Conservation (phyloP, 1,140 invertebrate genomes). For the Cecropterus lyciades region DNA sequence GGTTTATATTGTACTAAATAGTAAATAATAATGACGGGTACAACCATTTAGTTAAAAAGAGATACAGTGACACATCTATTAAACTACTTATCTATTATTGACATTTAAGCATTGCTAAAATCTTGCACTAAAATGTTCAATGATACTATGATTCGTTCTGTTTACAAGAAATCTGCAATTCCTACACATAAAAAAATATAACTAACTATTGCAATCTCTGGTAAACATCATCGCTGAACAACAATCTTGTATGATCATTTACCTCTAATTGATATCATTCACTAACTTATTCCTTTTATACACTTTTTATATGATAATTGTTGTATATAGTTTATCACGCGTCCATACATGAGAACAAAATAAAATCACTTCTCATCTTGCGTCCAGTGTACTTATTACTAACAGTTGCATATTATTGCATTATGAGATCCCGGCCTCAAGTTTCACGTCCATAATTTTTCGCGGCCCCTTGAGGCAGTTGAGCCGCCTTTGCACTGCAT, state of each 20-base stretch:
- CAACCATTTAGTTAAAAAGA: slow-evolving; percentile 47
- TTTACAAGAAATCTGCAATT: slow-evolving; percentile 49
- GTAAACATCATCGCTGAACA: slow-evolving; percentile 70
- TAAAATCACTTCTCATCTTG: slow-evolving; percentile 81
- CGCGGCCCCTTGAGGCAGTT: slow-evolving; percentile 75
- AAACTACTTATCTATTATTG: slow-evolving; percentile 45
- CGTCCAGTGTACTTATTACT: slow-evolving; percentile 65
- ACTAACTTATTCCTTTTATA: slow-evolving; percentile 70
- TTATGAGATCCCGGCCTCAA: slow-evolving; percentile 81
- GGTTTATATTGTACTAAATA: slow-evolving; percentile 43
- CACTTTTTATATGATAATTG: slow-evolving; percentile 65
- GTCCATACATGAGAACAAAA: slow-evolving; percentile 75
- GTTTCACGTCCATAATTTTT: slow-evolving; percentile 77
- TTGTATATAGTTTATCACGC: slow-evolving; percentile 59
- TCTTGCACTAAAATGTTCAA: slow-evolving; percentile 59
- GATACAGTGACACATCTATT: slow-evolving; percentile 45
- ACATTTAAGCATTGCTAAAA: slow-evolving; percentile 65
- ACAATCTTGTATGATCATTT: slow-evolving; percentile 52
- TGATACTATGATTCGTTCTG: slow-evolving; percentile 53
- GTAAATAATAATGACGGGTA: slow-evolving; percentile 51
- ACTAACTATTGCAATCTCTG: slow-evolving; percentile 80
- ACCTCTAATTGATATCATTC: slow-evolving; percentile 63
- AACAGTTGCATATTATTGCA: slow-evolving; percentile 55
- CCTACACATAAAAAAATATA: slow-evolving; percentile 81
- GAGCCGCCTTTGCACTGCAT: slow-evolving; percentile 77